Evolutionary conservation across 1,140 invertebrate genomes (phyloP), one percentile per base, ranked within the genome.

Genomic region (Mercenaria mercenaria): DNA sequence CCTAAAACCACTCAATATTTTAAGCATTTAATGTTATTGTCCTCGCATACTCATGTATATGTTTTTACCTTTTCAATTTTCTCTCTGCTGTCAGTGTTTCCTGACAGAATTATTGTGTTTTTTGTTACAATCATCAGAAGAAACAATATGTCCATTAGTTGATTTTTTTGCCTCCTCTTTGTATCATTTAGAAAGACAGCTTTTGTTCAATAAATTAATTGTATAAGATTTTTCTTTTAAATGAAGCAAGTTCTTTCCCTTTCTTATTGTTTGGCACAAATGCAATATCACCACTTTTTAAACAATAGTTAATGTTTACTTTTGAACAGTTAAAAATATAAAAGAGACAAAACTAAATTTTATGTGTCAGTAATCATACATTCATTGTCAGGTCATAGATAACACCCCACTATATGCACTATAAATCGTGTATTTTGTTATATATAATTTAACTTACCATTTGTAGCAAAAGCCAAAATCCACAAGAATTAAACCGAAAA

Each of bases 381-480:
- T 72, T 13, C 29, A 41, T 32, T 15, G 26, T 41, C 37, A 39
- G 67, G 37, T 72, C 34, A 72, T 1, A 72, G 67, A 72, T 72
- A 72, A 72, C 20, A 56, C 3, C n/a, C 43, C 56, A 67, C 32
- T 67, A 18, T 39, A 11, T 39, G 67, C 37, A 39, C 37, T 59
- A 20, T 59, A 20, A 59, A 59, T 59, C 26, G 20, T 4, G 26
- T 4, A 59, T 10, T n/a, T 4, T 10, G 23, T 10, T 59, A n/a
- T 10, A 20, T n/a, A 20, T 59, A 39, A 72, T 39, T 39, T 41
- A 23, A 72, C 67, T 72, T 72, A 72, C 67, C 67, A 26, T 72
- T 29, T 72, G 67, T 20, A 72, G 67, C 32, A 72, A 72, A 72
- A 72, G 23, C 67, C 67, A 72, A 72, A 72, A 72, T 72, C 67